Conservation (phyloP, 2,888 invertebrate genomes). For the Hydriomena furcata region DNA sequence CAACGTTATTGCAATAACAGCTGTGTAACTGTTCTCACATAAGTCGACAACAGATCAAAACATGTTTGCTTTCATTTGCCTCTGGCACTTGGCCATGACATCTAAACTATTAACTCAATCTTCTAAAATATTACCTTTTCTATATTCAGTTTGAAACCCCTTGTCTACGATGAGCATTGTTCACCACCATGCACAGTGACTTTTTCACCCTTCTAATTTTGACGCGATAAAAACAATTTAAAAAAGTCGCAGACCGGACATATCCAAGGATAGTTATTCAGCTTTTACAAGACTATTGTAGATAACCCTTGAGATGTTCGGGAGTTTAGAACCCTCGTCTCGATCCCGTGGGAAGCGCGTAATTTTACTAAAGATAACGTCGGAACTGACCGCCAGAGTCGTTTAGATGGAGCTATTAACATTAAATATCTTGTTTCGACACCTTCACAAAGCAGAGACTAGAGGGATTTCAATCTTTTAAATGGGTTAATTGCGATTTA, state of each 20-base stretch:
- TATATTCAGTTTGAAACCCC: conserved; percentile 12
- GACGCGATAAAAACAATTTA: conserved; percentile 14
- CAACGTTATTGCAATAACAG: conserved; percentile 18
- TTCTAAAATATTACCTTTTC: not conserved
- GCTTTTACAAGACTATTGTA: conserved; percentile 55
- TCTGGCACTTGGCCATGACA: not conserved
- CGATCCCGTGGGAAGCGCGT: conserved; percentile 42
- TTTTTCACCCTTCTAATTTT: conserved; percentile 11
- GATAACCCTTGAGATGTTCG: conserved; percentile 54
- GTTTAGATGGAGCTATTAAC: conserved; percentile 37
- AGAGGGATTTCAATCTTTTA: conserved; percentile 22
- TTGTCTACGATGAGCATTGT: conserved; percentile 9
- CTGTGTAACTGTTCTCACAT: conserved; percentile 12
- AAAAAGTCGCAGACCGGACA: conserved; percentile 37
- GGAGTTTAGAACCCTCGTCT: conserved; percentile 44
- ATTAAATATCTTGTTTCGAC: conserved; percentile 28
- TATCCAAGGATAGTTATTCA: conserved; percentile 43
- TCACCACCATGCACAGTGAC: not conserved
- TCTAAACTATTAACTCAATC: no score
- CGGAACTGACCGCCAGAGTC: conserved; percentile 50
- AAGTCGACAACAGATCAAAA: conserved; percentile 10
- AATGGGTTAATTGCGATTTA: conserved; percentile 8
- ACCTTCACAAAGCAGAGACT: conserved; percentile 23
- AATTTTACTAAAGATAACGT: conserved; percentile 48
- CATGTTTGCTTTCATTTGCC: not conserved